Base-by-base conservation (phyloP, 2,888 invertebrate species). In the Lordiphosa andalusiaca region DNA sequence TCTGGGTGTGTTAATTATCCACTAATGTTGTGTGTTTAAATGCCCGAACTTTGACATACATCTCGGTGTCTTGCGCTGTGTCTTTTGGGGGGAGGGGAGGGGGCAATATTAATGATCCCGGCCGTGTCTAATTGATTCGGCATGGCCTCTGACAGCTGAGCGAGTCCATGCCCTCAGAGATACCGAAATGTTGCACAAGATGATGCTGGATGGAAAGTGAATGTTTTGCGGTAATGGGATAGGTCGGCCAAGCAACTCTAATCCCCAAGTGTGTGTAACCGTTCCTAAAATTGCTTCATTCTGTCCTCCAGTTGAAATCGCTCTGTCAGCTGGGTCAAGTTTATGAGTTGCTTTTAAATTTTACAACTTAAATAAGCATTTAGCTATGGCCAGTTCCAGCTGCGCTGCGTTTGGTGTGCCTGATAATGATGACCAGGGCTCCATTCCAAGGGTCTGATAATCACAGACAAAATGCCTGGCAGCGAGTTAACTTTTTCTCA, bases 1-100 rank as follows among this genome's bases (percentile, higher is more conserved):
- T 58, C 46, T 47, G 85, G 85, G 81, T 85, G 85, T 85, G 83
- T 81, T 83, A 81, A 81, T 81, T 84, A 81, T 82, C 71, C 71
- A 68, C 75, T 84, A 82, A 82, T 75, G 75, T 69, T 71, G 83
- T 63, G 63, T 60, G 81, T 63, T 67, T 63, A 63, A 71, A 67
- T 42, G 55, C 38, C 51, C 69, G 65, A 81, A 72, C 74, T 80
- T 64, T 84, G 84, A 84, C 84, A 84, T 53, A 63, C 47, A 41
- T 58, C 38, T 39, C 36, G 33, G 13, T 48, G 46, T 48, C 10
- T 47, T 25, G 6, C 25, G 25, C 25, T 7, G 7, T 25, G 25
- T 25, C 25, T 25, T 25, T 25, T 25, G 25, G 35, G n/a, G n/a
- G n/a, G n/a, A n/a, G n/a, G n/a, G n/a, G n/a, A n/a, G n/a, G n/a